Conservation (phyloP, 2,113 vertebrate species). For the Triplophysa dalaica region DNA sequence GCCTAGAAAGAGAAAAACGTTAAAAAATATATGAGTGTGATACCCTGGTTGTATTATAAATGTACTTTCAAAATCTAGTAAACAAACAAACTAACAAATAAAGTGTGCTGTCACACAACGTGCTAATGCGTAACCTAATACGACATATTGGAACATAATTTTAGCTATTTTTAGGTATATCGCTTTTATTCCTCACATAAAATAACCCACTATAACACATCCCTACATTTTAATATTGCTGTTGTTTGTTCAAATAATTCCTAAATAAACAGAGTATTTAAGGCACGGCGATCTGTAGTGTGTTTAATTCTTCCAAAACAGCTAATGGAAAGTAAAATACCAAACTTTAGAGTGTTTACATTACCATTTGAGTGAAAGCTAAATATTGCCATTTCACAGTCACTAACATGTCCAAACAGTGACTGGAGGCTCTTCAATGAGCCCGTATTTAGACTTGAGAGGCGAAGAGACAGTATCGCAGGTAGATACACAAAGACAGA, state of each 20-base stretch:
- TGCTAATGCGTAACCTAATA: not conserved
- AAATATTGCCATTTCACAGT: slow-evolving; percentile 45
- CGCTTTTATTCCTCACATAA: slow-evolving; percentile 15
- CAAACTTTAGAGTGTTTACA: slow-evolving; percentile 30
- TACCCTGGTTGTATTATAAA: no score
- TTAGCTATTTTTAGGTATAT: not conserved
- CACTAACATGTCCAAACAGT: slow-evolving; percentile 36
- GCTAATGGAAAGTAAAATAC: not conserved
- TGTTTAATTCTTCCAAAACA: slow-evolving; percentile 12
- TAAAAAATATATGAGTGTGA: not conserved
- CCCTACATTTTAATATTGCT: not conserved
- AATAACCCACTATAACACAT: slow-evolving; percentile 39
- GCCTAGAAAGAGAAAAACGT: slow-evolving; percentile 31
- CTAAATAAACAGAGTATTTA: slow-evolving; percentile 30
- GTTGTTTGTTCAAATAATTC: not conserved
- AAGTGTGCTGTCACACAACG: no score
- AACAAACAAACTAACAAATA: not conserved
- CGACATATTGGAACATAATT: no score
- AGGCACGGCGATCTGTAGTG: slow-evolving; percentile 25
- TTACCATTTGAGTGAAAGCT: slow-evolving; percentile 31
- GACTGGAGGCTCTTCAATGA: slow-evolving; percentile 6
- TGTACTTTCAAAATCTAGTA: no score
- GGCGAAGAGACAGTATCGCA: slow-evolving; percentile 16
- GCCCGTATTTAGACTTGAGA: slow-evolving; percentile 21
- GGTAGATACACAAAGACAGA: not conserved